These are phyloP conservation scores for Cataglyphis hispanica DNA, from an alignment of 1,140 invertebrate genomes.

Conservation along the genomic window DNA sequence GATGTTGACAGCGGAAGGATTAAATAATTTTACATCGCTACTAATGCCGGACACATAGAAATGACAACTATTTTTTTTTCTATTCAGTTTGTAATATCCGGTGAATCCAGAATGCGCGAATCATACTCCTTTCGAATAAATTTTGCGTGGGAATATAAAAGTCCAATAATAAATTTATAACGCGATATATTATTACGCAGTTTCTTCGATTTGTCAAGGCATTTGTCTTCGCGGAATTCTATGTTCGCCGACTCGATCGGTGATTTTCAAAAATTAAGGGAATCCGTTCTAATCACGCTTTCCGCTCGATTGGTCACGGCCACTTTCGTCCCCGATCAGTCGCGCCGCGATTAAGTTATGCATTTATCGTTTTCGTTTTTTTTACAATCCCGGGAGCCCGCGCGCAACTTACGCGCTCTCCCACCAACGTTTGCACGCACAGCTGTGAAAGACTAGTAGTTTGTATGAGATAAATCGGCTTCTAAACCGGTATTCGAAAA, in stretches of 20 bases:
- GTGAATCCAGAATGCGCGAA: background rate
- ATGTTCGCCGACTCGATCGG: background rate
- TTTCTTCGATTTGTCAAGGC: background rate
- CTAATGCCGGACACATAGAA: background rate
- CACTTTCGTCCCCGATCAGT: background rate
- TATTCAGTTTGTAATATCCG: slow-evolving; percentile 5
- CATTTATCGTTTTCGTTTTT: slow-evolving; percentile 14
- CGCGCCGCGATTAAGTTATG: background rate
- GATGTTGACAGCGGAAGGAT: background rate
- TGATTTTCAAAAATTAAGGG: background rate
- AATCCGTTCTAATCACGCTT: background rate
- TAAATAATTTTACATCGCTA: background rate
- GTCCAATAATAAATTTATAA: background rate
- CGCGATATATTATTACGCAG: background rate
- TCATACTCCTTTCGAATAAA: slow-evolving; percentile 10
- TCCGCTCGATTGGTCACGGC: slow-evolving; percentile 23
- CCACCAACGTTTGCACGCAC: background rate
- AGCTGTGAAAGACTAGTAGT: slow-evolving; percentile 24
- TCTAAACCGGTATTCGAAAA: slow-evolving; percentile 58
- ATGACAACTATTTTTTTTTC: background rate
- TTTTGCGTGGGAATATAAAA: slow-evolving; percentile 15
- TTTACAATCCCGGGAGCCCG: background rate
- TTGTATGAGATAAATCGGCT: slow-evolving; percentile 36
- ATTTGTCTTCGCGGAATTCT: background rate
- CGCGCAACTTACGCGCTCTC: background rate